phyloP scores from a whole-genome alignment of 2,113 vertebrate species.

The Chaetodon trifascialis region DNA sequence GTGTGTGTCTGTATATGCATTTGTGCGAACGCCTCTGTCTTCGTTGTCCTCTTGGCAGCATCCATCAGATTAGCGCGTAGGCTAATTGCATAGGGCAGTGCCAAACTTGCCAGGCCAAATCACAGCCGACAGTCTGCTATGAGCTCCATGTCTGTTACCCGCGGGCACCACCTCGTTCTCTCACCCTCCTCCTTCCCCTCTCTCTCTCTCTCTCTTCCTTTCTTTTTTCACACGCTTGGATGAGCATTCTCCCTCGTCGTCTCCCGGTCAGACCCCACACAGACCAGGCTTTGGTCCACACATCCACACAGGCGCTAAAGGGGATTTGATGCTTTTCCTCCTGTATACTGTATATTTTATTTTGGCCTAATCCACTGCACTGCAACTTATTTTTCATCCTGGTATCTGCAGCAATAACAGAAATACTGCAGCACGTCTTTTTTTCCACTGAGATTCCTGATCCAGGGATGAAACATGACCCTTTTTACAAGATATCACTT shows the following conservation, averaged over 20 bases:
- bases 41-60: slow-evolving; percentile 53
- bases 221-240: slow-evolving; percentile 40
- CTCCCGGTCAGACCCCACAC: slow-evolving; percentile 17
- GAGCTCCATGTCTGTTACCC: slow-evolving; percentile 58
- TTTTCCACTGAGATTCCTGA: slow-evolving; percentile 9
- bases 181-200: not conserved
- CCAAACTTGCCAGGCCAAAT: slow-evolving; percentile 64
- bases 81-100: slow-evolving; percentile 69
- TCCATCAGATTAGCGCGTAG: slow-evolving; percentile 63
- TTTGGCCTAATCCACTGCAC: slow-evolving; percentile 18
- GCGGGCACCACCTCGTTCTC: slow-evolving; percentile 26
- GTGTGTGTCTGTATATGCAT: slow-evolving; percentile 36
- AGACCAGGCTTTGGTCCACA: slow-evolving; percentile 1
- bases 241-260: slow-evolving; percentile 36
- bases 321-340: slow-evolving; percentile 9
- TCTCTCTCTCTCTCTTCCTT: slow-evolving; percentile 11
- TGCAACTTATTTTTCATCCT: not conserved
- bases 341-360: slow-evolving; percentile 21
- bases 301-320: slow-evolving; percentile 23
- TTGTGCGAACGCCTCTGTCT: slow-evolving; percentile 46
- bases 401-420: slow-evolving; percentile 7
- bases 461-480: slow-evolving; percentile 14
- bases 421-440: slow-evolving; percentile 6
- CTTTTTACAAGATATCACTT: slow-evolving; percentile 17
- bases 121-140: slow-evolving; percentile 53